Evolutionary conservation across 2,888 invertebrate species (phyloP).

Genomic region (Folsomia candida): DNA sequence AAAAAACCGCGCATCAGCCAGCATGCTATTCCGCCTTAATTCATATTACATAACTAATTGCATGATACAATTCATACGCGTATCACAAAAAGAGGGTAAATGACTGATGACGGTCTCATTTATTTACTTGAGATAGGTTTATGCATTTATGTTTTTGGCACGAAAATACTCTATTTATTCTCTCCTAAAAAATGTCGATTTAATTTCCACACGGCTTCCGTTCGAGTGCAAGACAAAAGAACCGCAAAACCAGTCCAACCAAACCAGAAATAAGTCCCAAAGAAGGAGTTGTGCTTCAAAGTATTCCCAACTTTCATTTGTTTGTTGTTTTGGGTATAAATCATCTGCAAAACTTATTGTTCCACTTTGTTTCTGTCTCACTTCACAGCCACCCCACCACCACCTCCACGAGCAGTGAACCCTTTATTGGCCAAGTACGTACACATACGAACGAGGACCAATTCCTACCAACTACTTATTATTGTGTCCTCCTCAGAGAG

Average conservation of each 20-base stretch:
- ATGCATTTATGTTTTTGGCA: no score
- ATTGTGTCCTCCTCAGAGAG: background rate
- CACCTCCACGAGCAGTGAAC: background rate
- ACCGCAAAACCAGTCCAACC: background rate
- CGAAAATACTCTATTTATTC: no score
- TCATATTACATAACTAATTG: no score
- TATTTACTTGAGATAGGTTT: no score
- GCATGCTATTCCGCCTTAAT: no score
- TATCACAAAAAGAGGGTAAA: no score
- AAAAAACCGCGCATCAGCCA: no score
- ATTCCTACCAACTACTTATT: background rate
- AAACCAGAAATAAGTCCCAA: background rate
- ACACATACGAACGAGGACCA: no score
- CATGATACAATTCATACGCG: no score
- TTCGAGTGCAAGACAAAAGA: background rate
- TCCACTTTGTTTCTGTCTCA: slow-evolving; percentile 72
- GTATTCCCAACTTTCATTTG: slow-evolving; percentile 2
- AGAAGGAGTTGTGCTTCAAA: background rate
- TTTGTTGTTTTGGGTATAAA: slow-evolving; percentile 12
- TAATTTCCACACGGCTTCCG: background rate
- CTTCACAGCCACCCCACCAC: slow-evolving; percentile 7
- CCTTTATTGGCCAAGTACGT: background rate
- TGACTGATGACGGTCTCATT: no score
- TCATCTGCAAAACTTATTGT: slow-evolving; percentile 61
- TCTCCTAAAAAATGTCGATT: background rate